Base-by-base conservation (phyloP, 2,888 invertebrate species). In the Proisotoma minuta region DNA sequence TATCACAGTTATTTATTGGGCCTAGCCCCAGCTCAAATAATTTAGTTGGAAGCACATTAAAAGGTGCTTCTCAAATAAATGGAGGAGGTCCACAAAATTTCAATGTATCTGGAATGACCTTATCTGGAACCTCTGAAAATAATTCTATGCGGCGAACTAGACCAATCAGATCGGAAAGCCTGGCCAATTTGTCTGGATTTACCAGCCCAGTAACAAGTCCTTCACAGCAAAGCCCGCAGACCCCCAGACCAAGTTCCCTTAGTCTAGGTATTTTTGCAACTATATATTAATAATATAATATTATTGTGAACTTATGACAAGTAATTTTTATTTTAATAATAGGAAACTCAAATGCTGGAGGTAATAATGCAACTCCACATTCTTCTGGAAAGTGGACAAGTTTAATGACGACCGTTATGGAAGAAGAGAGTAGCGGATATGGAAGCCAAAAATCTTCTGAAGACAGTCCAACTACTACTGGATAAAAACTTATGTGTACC, bases 1-100 rank as follows among this genome's bases (percentile, higher is more conserved):
- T 94, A 83, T 91, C 92, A 65, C 92, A 93, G 47, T 50, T 73
- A 23, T 73, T 73, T 63, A 62, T 65, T 5, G 63, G 65, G 1
- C 60, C 66, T 1, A 43, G 63, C 20, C 61, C 52, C 3, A 62
- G 60, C 28, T 63, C 69, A 22, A 59, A 54, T 22, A 67, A 63
- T 39, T 43, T 65, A 1, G 20, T 65, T 39, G 67, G 65, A n/a
- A 59, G 64, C 20, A 68, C 63, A 26, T 23, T 64, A 24, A 70
- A 66, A 43, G n/a, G n/a, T n/a, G 43, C 68, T 18, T 52, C 62
- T 5, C 70, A 65, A 50, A 39, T 62, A 5, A n/a, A 5, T 10
- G 66, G 66, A 59, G 59, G 59, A 18, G 60, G 53, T 20, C 8
- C 34, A 8, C 34, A 34, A 10, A 10, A 8, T 34, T 15, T 10